Percentiles rank a stretch among this genome's conserved stretches.
phyloP scores from a whole-genome alignment of 2,888 invertebrate genomes.

The Drosophila cracens region DNA sequence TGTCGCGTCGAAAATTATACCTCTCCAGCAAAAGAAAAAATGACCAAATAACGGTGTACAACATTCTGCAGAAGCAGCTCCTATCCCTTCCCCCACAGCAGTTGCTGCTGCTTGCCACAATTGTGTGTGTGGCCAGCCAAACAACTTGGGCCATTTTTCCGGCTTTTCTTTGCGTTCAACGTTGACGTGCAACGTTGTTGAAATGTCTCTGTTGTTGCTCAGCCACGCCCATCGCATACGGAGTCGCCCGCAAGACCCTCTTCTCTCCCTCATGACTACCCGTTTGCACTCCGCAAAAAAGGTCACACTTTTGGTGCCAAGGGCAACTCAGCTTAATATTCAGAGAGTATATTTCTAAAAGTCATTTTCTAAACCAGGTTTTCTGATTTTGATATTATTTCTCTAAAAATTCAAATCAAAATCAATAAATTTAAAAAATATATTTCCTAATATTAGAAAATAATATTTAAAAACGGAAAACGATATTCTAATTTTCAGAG shows the following conservation, averaged over 20 bases:
- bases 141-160: constrained; percentile 76
- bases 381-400: no score
- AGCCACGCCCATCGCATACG: constrained; percentile 57
- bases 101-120: background rate
- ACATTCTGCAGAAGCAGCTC: constrained; percentile 34
- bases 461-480: no score
- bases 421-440: no score
- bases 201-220: constrained; percentile 32
- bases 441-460: no score
- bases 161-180: constrained; percentile 68
- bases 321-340: background rate
- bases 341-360: background rate
- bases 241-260: constrained; percentile 5
- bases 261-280: constrained; percentile 21
- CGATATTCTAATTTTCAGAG: no score
- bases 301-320: background rate
- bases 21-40: constrained; percentile 40
- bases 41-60: constrained; percentile 64
- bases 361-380: no score
- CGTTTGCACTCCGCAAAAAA: background rate
- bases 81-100: background rate
- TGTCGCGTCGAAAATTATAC: constrained; percentile 84
- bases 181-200: constrained; percentile 66
- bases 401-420: no score
- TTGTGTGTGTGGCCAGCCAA: constrained; percentile 65